Evolutionary conservation across 2,888 invertebrate genomes (phyloP).

Genomic region (Sinotaia quadrata): DNA sequence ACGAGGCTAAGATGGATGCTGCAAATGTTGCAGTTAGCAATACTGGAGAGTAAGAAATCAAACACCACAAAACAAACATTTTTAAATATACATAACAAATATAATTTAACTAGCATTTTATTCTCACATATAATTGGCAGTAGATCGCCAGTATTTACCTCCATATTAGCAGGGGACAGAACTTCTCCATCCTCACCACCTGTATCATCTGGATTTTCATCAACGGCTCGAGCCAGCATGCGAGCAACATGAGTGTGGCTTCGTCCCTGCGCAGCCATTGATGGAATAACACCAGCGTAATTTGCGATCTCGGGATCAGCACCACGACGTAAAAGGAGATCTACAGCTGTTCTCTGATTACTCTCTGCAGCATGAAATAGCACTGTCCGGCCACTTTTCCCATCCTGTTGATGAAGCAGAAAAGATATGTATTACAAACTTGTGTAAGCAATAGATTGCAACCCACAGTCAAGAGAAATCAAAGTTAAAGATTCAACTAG

Average conservation of each 20-base stretch:
- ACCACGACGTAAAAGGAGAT: constrained; percentile 44
- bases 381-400: constrained; percentile 61
- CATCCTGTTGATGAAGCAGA: constrained; percentile 54
- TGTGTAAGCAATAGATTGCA: too few species aligned
- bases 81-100: too few species aligned
- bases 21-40: too few species aligned
- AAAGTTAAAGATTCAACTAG: too few species aligned
- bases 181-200: neutral
- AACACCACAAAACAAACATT: too few species aligned
- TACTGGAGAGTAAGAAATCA: too few species aligned
- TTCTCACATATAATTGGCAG: too few species aligned
- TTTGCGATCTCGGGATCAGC: constrained; percentile 58
- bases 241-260: constrained; percentile 33
- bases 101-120: too few species aligned
- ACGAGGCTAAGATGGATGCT: too few species aligned
- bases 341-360: constrained; percentile 46
- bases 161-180: neutral
- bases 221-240: constrained; percentile 26
- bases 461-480: too few species aligned
- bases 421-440: too few species aligned
- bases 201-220: constrained; percentile 18
- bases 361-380: constrained; percentile 59
- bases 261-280: constrained; percentile 42
- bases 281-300: constrained; percentile 55
- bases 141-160: too few species aligned